phyloP scores from a whole-genome alignment of 2,888 invertebrate species.

The Epicampocera succincta region DNA sequence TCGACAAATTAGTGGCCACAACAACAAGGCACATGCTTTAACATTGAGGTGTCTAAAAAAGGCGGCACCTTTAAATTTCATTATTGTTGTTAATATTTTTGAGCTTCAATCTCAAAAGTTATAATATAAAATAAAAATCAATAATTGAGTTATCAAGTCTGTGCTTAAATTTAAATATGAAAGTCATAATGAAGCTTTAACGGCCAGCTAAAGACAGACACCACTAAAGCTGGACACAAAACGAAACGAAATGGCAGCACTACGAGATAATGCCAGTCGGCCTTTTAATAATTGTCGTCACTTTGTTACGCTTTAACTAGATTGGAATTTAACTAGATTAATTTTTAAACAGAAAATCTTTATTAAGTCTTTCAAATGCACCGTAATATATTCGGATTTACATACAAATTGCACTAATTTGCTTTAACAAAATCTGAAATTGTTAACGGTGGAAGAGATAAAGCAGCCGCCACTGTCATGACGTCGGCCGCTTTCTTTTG shows the following conservation, averaged over 20 bases:
- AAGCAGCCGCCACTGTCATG: conserved; percentile 28
- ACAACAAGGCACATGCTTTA: conserved; percentile 47
- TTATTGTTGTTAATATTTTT: conserved; percentile 22
- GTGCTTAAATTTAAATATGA: conserved; percentile 6
- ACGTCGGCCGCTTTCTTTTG: conserved; percentile 38
- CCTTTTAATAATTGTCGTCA: conserved; percentile 61
- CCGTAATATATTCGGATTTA: conserved; percentile 44
- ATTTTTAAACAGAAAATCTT: conserved; percentile 53
- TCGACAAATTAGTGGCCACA: conserved; percentile 52
- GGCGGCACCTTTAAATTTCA: conserved; percentile 62
- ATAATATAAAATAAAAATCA: conserved; percentile 27
- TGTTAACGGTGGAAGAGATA: conserved; percentile 15
- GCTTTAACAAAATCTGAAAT: conserved; percentile 13
- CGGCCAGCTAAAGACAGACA: not conserved
- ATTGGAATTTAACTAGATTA: conserved; percentile 74
- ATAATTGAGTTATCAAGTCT: conserved; percentile 65
- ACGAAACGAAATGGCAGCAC: not conserved
- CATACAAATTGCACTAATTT: conserved; percentile 64
- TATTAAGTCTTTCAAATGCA: conserved; percentile 33
- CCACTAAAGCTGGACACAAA: not conserved
- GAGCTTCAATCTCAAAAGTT: not conserved
- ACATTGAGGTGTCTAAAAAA: conserved; percentile 58
- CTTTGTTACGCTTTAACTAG: conserved; percentile 71
- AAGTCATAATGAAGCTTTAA: conserved; percentile 29
- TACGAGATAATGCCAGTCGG: conserved; percentile 51